These are phyloP conservation scores for Elysia crispata DNA, from an alignment of 2,888 invertebrate genomes.

Conservation along the genomic window DNA sequence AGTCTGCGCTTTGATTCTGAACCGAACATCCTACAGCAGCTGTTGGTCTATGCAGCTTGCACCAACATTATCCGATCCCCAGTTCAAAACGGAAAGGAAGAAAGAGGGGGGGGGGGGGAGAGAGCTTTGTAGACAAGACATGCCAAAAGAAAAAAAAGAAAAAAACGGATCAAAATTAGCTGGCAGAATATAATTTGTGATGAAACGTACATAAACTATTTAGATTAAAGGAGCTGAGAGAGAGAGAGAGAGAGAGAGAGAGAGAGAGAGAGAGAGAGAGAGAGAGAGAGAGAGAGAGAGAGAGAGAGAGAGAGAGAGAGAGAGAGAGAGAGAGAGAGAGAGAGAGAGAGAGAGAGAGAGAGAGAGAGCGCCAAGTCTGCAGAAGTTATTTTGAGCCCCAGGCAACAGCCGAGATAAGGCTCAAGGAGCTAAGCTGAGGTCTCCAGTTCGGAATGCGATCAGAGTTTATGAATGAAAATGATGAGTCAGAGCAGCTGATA, in stretches of 20 bases:
- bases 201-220: neutral
- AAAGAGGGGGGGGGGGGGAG: neutral
- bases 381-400: neutral
- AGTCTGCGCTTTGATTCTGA: no score
- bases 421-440: neutral
- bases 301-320: slow-evolving; percentile 40
- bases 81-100: no score
- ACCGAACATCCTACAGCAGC: no score
- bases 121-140: neutral
- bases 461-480: no score
- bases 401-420: slow-evolving; percentile 1
- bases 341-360: slow-evolving; percentile 15
- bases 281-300: slow-evolving; percentile 22
- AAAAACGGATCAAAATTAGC: no score
- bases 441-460: no score
- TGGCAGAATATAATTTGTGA: neutral
- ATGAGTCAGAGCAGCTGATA: no score
- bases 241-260: slow-evolving; percentile 37
- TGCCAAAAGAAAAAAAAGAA: no score
- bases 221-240: neutral
- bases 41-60: no score
- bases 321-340: slow-evolving; percentile 12
- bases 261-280: slow-evolving; percentile 2
- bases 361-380: neutral
- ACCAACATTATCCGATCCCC: no score